Percentiles rank a stretch among this genome's conserved stretches.
Evolutionary conservation across 2,797 vertebrate species (phyloP).

Genomic region (Brotogeris chrysoptera): DNA sequence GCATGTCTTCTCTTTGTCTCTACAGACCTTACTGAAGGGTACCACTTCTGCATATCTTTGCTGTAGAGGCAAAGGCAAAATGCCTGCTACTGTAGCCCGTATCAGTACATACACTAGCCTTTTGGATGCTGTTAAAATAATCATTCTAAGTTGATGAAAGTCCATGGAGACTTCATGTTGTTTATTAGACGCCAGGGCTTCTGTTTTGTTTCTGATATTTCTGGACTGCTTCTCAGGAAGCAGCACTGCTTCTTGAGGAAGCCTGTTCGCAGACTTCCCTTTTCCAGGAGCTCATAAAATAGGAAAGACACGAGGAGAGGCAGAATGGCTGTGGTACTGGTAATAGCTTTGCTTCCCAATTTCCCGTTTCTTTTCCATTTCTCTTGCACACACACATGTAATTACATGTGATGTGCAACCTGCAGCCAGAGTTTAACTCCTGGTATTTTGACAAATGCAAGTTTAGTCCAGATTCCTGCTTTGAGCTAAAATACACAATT

Average conservation of each 20-base stretch:
- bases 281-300: neutral
- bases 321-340: neutral
- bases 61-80: neutral
- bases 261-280: neutral
- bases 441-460: neutral
- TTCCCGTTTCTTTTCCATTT: neutral
- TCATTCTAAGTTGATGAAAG: neutral
- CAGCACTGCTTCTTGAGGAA: neutral
- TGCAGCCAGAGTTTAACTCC: neutral
- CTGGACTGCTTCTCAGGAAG: neutral
- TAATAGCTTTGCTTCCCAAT: neutral
- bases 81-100: neutral
- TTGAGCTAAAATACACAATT: neutral
- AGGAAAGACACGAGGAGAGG: neutral
- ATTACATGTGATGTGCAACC: neutral
- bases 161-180: neutral
- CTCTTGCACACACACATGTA: neutral
- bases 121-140: slow-evolving; percentile 19
- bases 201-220: slow-evolving; percentile 1
- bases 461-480: neutral
- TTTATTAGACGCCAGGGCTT: slow-evolving; percentile 1
- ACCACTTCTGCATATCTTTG: neutral
- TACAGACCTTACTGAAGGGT: neutral
- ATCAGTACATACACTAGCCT: neutral
- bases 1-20: slow-evolving; percentile 9